Evolutionary conservation across 2,888 invertebrate species (phyloP), one percentile per base, ranked within the genome.

Genomic region (Cheilosia impressa): DNA sequence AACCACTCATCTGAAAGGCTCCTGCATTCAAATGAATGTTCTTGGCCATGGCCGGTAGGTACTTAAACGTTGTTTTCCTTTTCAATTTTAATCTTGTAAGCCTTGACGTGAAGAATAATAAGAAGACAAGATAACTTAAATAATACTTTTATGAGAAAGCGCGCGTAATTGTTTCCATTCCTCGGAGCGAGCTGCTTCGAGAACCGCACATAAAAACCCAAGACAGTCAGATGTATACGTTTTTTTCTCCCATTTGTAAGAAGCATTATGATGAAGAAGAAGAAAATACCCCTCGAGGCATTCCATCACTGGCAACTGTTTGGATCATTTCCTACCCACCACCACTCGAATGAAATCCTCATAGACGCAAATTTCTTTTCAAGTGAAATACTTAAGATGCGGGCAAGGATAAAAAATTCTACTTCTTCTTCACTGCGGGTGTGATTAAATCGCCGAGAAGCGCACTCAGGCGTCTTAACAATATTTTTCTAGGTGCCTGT

Each of bases 401-500:
- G 38, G 27, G 27, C 6, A 7, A 53, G 19, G 19, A 17, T 13
- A 22, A 9, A 38, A 50, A 34, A 71, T 50, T 43, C 15, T 41
- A 34, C 58, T 31, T 60, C 58, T 58, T 22, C 58, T 45, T 43
- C 17, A n/a, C 31, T 34, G 27, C 38, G 62, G 75, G 72, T 77
- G 66, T 55, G 72, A 78, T 78, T 72, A 52, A 72, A 83, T 77
- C 55, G 72, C 72, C 55, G 43, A 58, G 31, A 65, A 77, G 58
- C 77, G 62, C 78, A 83, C 72, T 62, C 62, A 83, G 31, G 72
- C 72, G 62, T 77, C 47, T 47, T 45, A 77, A 77, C 62, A 66
- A 72, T 72, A 72, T 78, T 82, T 77, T 76, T 55, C 47, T 66
- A 66, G 50, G 55, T 66, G 66, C 43, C 62, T 55, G 71, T 73